Evolutionary conservation across 2,888 invertebrate genomes (phyloP), one percentile per base, ranked within the genome.

Genomic region (Tenthredo notha): DNA sequence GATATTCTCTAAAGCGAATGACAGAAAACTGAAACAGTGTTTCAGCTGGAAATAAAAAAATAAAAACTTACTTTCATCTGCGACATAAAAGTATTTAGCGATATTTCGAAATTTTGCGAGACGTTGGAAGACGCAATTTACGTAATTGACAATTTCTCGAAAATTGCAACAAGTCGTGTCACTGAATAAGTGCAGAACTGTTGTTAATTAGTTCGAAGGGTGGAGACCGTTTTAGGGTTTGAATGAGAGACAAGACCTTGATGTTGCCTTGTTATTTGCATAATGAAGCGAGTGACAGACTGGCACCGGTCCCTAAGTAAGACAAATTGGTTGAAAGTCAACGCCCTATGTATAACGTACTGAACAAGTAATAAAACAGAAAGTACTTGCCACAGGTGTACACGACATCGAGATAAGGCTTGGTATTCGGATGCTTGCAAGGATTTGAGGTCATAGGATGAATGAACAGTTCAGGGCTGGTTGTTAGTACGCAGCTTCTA

Each of bases 361-460:
- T 70, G 10, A 74, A 43, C 43, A 74, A 74, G 72, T 74, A 74
- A 74, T 74, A 43, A 43, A 43, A 74, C 72, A 74, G n/a, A 74
- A 74, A 9, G 5, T 74, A 40, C 80, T 85, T 77, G 82, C 85
- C 85, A 72, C 85, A 85, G 50, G 85, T 85, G 82, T 85, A 85
- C 15, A 78, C 85, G 29, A 85, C 85, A 40, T 77, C 37, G 18
- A 85, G 85, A 78, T 85, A 85, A 33, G 85, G 85, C 78, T 85
- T 85, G 7, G 82, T 85, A 82, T 85, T 80, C n/a, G 77, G 40
- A 54, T 85, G 82, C 37, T 85, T 72, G 40, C 85, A 85, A 33
- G 85, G 85, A 72, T 85, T 82, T 18, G 70, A 9, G 78, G 50
- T 70, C 85, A 54, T 70, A 10, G 85, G 78, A 9, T 40, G 65